These are phyloP conservation scores for Antheraea pernyi DNA, from an alignment of 1,140 invertebrate genomes.

Conservation along the genomic window DNA sequence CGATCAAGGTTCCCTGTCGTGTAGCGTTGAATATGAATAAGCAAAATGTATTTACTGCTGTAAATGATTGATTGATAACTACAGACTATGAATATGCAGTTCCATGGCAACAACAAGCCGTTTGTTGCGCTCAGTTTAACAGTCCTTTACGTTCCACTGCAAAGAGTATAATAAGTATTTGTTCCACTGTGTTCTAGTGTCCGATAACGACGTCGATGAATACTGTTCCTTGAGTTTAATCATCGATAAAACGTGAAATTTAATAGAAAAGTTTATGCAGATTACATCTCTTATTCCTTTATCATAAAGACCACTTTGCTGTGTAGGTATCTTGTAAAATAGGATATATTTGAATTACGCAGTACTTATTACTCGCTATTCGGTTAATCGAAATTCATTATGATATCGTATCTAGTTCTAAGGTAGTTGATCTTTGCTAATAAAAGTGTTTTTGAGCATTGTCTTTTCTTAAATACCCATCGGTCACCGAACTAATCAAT, in stretches of 20 bases:
- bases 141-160: not conserved
- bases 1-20: not conserved
- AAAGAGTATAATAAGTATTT: too few species aligned
- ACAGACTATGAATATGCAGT: not conserved
- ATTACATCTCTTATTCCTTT: not conserved
- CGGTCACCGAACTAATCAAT: not conserved
- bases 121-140: conserved; percentile 1
- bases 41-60: not conserved
- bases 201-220: conserved; percentile 3
- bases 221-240: not conserved
- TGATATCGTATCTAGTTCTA: too few species aligned
- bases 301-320: not conserved
- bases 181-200: not conserved
- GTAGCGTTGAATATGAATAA: not conserved
- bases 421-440: not conserved
- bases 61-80: conserved; percentile 7
- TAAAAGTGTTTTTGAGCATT: not conserved
- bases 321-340: not conserved
- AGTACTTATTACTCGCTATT: not conserved
- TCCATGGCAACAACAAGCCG: not conserved
- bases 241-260: conserved; percentile 2
- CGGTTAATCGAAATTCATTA: too few species aligned
- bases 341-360: not conserved
- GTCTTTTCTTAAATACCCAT: not conserved
- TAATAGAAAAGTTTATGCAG: not conserved